A percentile compares a stretch with the other conserved stretches of the same genome.
Evolutionary conservation across 2,113 vertebrate species (phyloP).

Genomic region (Semicossyphus pulcher): DNA sequence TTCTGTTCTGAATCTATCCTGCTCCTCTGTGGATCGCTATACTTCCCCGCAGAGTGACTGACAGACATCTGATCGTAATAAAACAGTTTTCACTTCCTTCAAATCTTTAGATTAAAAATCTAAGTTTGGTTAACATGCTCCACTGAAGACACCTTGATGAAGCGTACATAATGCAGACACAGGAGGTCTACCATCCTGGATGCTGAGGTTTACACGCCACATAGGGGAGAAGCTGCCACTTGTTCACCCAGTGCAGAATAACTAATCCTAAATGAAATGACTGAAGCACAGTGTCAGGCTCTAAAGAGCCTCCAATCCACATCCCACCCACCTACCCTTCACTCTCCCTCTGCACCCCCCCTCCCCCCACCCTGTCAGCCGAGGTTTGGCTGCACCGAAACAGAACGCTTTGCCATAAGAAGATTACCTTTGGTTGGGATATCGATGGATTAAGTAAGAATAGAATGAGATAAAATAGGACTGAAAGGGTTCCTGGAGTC

Average conservation of each 20-base stretch:
- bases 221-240: constrained; percentile 72
- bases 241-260: constrained; percentile 72
- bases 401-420: constrained; percentile 82
- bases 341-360: constrained; percentile 29
- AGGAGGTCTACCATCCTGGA: constrained; percentile 45
- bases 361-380: constrained; percentile 72
- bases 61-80: constrained; percentile 31
- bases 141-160: constrained; percentile 53
- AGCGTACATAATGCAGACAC: constrained; percentile 68
- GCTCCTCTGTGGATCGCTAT: constrained; percentile 18
- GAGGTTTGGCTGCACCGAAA: constrained; percentile 81
- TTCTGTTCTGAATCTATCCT: constrained; percentile 20
- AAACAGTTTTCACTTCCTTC: constrained; percentile 30
- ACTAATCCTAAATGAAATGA: constrained; percentile 83
- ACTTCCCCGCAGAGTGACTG: not conserved
- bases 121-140: constrained; percentile 21
- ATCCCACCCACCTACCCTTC: constrained; percentile 36
- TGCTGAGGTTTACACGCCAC: constrained; percentile 58
- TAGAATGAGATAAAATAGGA: constrained; percentile 81
- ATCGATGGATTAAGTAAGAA: constrained; percentile 86
- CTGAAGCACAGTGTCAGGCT: constrained; percentile 76
- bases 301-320: constrained; percentile 65
- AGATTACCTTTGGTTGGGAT: constrained; percentile 85
- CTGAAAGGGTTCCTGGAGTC: constrained; percentile 77
- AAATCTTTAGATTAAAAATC: constrained; percentile 16